phyloP scores from a whole-genome alignment of 2,888 invertebrate genomes.

The Melipona bicolor region DNA sequence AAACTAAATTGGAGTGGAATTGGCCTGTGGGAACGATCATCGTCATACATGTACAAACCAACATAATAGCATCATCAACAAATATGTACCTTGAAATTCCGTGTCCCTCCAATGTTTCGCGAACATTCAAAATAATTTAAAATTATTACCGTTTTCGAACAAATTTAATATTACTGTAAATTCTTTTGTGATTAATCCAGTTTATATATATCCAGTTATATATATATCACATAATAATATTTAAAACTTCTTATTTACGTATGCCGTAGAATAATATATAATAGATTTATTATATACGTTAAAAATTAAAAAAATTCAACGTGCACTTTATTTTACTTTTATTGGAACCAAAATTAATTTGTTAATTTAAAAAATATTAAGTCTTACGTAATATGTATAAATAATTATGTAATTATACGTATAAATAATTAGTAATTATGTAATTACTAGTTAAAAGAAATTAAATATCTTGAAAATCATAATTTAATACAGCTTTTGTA shows the following conservation, averaged over 20 bases:
- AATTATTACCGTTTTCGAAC: not conserved
- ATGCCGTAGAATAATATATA: too few relatives aligned
- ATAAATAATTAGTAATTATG: not conserved
- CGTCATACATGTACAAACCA: not conserved
- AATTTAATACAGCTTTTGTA: not conserved
- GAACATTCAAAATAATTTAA: not conserved
- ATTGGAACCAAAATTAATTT: too few relatives aligned
- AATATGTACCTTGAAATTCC: constrained; percentile 5
- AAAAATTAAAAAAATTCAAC: too few relatives aligned
- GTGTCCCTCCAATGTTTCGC: not conserved
- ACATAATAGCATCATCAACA: constrained; percentile 15
- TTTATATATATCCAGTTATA: not conserved
- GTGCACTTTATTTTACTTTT: too few relatives aligned
- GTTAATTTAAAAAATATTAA: too few relatives aligned
- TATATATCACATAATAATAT: not conserved
- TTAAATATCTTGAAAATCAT: not conserved
- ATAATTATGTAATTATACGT: not conserved
- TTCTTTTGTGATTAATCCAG: not conserved
- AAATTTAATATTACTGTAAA: not conserved
- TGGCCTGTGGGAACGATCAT: constrained; percentile 27
- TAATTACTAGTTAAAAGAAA: not conserved
- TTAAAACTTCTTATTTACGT: not conserved
- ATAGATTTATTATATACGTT: too few relatives aligned
- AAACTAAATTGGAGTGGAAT: constrained; percentile 53
- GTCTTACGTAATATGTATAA: too few relatives aligned